Evolutionary conservation across 92 coral and sea anemone genomes (phyloP), one percentile per base, ranked within the genome.

Genomic region (Phenganax subtilis): DNA sequence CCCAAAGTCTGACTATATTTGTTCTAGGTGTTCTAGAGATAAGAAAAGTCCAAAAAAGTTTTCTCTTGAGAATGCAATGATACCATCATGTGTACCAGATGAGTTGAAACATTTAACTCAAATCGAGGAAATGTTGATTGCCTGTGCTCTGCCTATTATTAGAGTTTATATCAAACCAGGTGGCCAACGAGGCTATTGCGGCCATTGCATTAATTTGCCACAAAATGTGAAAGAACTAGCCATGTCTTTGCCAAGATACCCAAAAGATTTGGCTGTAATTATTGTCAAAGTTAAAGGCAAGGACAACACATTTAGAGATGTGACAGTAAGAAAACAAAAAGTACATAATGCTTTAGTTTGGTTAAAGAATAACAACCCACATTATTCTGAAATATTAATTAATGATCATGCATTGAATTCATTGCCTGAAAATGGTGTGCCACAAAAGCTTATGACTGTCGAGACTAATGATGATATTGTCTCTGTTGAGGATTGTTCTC

Each of bases 111-210:
- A 82, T 63, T 83, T 79, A 72, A 78, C 90, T 20, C 90, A 87
- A 84, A 77, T 83, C 28, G 89, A 87, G 75, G 87, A 83, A 83
- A 87, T 87, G 89, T 65, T 87, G 57, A 83, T 87, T 78, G 89
- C 89, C 30, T 51, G 85, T 60, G 87, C 87, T 63, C 85, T 78
- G 63, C 87, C 89, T 17, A 84, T 84, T n/a, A 87, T 87, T 60
- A 73, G 72, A 75, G 92, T 88, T 30, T 88, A 89, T 52, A 86
- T 86, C 54, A 89, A 86, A 30, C 89, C 89, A 31, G 91, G 91
- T 66, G 89, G 89, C 17, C 87, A 88, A 58, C 69, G 88, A 25
- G 91, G 90, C 55, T 88, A 88, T 66, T 88, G 88, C 55, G 90
- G 88, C 27, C 87, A 88, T 77, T 85, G 91, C 56, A 86, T 86